Percentiles rank a stretch among this genome's conserved stretches.
These are phyloP conservation scores for Chloroclysta siterata DNA, from an alignment of 2,888 invertebrate genomes.

Conservation along the genomic window DNA sequence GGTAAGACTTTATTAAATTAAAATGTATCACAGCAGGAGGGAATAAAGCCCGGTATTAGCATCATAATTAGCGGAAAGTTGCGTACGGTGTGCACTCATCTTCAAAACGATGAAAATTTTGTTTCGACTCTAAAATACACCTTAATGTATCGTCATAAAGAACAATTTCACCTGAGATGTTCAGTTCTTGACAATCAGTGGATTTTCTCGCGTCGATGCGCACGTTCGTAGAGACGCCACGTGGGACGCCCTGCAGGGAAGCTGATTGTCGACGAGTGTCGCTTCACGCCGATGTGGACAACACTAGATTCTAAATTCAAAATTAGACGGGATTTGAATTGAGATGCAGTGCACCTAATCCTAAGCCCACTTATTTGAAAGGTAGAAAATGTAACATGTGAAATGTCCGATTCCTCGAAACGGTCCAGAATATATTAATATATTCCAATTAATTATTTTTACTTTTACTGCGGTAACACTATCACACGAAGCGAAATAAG, in stretches of 20 bases:
- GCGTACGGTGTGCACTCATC: conserved; percentile 59
- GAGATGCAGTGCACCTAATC: conserved; percentile 24
- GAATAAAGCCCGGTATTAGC: conserved; percentile 60
- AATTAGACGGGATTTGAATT: conserved; percentile 43
- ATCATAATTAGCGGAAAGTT: conserved; percentile 76
- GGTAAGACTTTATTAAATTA: conserved; percentile 59
- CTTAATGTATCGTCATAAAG: conserved; percentile 35
- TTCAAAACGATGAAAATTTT: conserved; percentile 45
- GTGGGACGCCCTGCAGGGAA: conserved; percentile 76
- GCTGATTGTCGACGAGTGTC: conserved; percentile 78
- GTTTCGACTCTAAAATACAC: conserved; percentile 10
- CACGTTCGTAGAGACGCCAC: conserved; percentile 64
- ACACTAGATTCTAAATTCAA: conserved; percentile 60
- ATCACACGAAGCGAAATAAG: no score
- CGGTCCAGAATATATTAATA: no score
- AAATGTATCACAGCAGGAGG: conserved; percentile 59
- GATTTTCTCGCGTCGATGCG: conserved; percentile 68
- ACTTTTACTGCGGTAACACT: no score
- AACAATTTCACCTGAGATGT: conserved; percentile 33
- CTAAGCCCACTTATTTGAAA: background rate
- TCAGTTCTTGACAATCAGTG: conserved; percentile 53
- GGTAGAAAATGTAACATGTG: no score
- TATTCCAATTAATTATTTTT: no score
- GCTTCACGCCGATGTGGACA: conserved; percentile 73
- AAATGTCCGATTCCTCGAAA: no score